Conservation (phyloP, 2,113 vertebrate genomes). For the Prunella himalayana region DNA sequence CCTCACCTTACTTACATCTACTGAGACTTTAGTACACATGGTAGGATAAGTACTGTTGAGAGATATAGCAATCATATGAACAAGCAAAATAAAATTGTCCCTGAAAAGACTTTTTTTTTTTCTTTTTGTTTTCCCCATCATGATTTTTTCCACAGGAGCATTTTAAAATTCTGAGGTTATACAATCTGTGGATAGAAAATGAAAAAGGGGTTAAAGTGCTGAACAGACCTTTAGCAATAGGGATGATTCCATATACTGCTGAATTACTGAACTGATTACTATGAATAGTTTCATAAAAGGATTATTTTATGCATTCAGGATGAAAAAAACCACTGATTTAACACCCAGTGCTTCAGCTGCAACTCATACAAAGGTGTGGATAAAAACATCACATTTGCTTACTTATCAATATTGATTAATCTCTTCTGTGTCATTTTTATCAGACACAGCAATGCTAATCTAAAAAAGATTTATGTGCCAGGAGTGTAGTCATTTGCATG, state of each 20-base stretch:
- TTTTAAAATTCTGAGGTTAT: neutral
- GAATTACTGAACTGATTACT: neutral
- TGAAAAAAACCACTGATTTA: neutral
- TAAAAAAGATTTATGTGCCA: neutral
- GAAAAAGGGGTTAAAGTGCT: neutral
- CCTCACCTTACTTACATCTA: neutral
- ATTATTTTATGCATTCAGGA: slow-evolving; percentile 38
- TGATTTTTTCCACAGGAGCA: neutral
- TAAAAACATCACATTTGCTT: neutral
- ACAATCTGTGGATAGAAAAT: neutral
- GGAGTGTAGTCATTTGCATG: neutral
- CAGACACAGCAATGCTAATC: neutral
- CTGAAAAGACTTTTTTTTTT: neutral
- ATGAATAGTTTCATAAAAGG: neutral
- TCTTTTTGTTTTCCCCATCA: accelerated
- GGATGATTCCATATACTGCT: neutral
- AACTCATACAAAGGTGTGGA: neutral
- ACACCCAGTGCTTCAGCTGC: neutral
- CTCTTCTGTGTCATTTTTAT: neutral
- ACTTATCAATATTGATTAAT: neutral
- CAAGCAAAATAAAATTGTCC: neutral
- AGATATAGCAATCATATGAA: neutral
- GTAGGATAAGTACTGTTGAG: neutral
- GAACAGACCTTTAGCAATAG: neutral
- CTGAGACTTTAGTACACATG: neutral